Evolutionary conservation across 1,140 invertebrate species (phyloP), one percentile per base, ranked within the genome.

Genomic region (Caenorhabditis latens): DNA sequence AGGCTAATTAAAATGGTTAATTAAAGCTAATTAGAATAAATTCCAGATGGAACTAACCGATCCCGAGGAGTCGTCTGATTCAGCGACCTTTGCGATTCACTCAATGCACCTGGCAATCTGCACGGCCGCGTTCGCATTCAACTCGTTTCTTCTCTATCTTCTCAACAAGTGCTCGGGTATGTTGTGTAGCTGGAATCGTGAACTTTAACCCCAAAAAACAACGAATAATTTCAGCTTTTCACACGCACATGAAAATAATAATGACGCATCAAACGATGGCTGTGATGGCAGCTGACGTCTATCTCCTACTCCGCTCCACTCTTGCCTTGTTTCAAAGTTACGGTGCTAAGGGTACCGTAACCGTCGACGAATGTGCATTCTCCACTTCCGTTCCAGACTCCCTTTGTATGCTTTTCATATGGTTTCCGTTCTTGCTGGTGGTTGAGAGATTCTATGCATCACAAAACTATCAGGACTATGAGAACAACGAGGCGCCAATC

Each of bases 71-170:
- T 24, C 21, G 46, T 7, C n/a, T 19, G 67, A 79, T 79, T 79
- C 71, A 21, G 19, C 71, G 6, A 21, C 40, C 0, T 50, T 79
- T 24, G 71, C 71, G 1, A n/a, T 79, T 13, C 71, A 79, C 46
- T 79, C 71, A 14, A 50, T 79, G 71, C 71, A 79, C 46, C 46
- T 79, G 71, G 46, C 71, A 9, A 79, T 79, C 21, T 79, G 71
- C 4, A 21, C n/a, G 4, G 46, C 46, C 1, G 71, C 71, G 2
- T 24, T 79, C 9, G 43, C 9, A 50, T 79, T 32, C 43, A 79
- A 79, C 19, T 21, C 46, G 8, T 79, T 79, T 50, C 46, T 79
- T 42, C 46, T 79, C 5, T 79, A 50, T 24, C n/a, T 71, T 8
- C 7, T 71, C 8, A 71, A 16, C 2, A 71, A 71, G 16, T 71